These are phyloP conservation scores for Coreoperca whiteheadi DNA, from an alignment of 2,113 vertebrate species.

Conservation along the genomic window DNA sequence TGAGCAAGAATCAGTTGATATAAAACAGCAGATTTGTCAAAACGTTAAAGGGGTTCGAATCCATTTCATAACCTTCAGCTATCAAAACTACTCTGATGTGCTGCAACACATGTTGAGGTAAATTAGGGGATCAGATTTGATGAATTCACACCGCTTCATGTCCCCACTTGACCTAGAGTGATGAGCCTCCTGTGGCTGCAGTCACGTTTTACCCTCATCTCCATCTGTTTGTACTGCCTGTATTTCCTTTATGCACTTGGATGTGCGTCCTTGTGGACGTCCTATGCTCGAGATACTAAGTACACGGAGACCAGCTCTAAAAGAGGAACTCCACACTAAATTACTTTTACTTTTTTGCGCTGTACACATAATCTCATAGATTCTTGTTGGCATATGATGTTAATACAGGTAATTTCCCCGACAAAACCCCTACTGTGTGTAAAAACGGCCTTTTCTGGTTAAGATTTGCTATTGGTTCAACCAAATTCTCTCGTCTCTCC, in stretches of 20 bases:
- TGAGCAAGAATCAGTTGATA: background rate
- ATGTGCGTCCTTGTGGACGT: no score
- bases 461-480: no score
- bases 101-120: background rate
- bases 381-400: no score
- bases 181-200: background rate
- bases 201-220: background rate
- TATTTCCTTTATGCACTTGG: background rate
- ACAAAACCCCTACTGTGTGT: no score
- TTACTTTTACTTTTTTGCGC: no score
- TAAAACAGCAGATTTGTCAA: background rate
- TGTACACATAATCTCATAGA: no score
- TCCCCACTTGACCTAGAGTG: constrained; percentile 29
- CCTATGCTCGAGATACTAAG: no score
- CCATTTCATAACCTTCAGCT: constrained; percentile 28
- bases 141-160: constrained; percentile 5
- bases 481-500: no score
- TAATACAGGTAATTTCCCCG: no score
- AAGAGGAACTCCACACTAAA: no score
- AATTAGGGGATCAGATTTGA: constrained; percentile 45
- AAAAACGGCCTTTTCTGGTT: no score
- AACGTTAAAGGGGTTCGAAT: constrained; percentile 17
- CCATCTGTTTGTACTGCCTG: background rate
- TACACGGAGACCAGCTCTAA: no score
- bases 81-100: background rate